Percentiles rank a stretch among this genome's conserved stretches.
Conservation (phyloP, 2,113 vertebrate species). For the Anguilla japonica region DNA sequence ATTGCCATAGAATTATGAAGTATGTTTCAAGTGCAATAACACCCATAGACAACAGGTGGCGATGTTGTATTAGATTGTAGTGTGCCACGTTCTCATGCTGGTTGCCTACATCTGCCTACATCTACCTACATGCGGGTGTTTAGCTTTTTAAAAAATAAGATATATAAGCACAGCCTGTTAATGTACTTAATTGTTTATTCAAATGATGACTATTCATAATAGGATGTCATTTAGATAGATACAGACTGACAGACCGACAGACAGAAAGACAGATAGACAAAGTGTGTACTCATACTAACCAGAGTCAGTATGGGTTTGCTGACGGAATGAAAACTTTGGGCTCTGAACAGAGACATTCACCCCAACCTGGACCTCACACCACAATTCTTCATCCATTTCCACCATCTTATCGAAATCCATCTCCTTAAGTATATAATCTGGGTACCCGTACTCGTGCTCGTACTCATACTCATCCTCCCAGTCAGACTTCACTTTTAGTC, state of each 20-base stretch:
- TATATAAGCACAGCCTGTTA: background rate
- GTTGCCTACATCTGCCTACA: background rate
- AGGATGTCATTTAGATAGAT: background rate
- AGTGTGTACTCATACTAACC: background rate
- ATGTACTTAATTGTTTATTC: background rate
- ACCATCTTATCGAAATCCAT: background rate
- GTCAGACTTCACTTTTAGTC: background rate
- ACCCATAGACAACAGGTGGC: background rate
- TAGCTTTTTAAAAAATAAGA: background rate
- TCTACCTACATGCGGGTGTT: background rate
- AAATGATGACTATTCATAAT: background rate
- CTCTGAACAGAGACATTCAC: background rate
- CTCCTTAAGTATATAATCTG: background rate
- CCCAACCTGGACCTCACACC: constrained; percentile 21
- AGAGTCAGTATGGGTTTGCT: background rate
- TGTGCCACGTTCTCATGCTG: background rate
- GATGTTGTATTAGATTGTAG: background rate
- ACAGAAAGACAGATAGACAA: background rate
- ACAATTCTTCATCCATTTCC: background rate
- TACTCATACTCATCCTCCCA: background rate
- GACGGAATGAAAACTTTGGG: constrained; percentile 1
- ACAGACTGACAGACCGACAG: background rate
- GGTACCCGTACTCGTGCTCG: background rate
- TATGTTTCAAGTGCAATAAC: background rate
- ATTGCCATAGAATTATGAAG: too few relatives aligned